phyloP scores from a whole-genome alignment of 1,140 invertebrate genomes.

The Andricus grossulariae region DNA sequence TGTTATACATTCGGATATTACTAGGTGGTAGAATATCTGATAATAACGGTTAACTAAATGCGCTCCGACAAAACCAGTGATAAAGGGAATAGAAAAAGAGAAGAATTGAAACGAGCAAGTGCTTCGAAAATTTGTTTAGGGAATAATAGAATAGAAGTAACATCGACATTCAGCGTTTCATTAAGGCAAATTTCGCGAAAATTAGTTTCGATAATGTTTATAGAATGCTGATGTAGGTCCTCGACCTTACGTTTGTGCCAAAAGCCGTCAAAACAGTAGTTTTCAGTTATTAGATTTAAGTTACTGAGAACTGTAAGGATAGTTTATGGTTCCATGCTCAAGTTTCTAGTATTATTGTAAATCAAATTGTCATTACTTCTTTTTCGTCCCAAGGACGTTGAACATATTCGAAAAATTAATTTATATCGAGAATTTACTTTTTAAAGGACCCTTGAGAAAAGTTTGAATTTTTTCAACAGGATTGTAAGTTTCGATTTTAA shows the following conservation, averaged over 20 bases:
- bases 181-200: not conserved
- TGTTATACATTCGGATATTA: constrained; percentile 14
- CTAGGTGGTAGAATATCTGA: constrained; percentile 9
- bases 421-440: not conserved
- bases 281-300: constrained; percentile 5
- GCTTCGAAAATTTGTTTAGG: not conserved
- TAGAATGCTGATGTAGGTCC: not conserved
- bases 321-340: constrained; percentile 4
- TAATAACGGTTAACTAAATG: constrained; percentile 14
- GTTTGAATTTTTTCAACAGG: not conserved
- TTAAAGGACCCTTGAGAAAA: too few relatives aligned
- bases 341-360: not conserved
- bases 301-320: not conserved
- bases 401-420: constrained; percentile 4
- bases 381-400: not conserved
- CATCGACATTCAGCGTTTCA: not conserved
- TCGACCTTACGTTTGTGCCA: constrained; percentile 6
- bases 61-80: not conserved
- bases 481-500: not conserved
- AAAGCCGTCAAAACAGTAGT: not conserved
- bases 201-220: not conserved
- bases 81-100: not conserved
- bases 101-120: constrained; percentile 5
- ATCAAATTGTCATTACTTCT: not conserved
- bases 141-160: not conserved